phyloP scores from a whole-genome alignment of 2,888 invertebrate species.

The Macrosoma leucophasiata region DNA sequence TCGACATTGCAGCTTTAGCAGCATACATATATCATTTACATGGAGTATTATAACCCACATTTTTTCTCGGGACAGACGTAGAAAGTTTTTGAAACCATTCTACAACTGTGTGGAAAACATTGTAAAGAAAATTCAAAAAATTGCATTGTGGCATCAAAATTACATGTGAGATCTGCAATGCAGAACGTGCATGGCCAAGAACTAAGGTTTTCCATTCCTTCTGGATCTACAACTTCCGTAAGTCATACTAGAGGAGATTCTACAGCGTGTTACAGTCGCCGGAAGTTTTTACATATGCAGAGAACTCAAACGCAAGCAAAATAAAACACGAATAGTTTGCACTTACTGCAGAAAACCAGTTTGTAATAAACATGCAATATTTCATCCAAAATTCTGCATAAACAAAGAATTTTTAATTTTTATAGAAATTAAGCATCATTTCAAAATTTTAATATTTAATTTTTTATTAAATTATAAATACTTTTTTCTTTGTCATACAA shows the following conservation, averaged over 20 bases:
- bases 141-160: slow-evolving; percentile 13
- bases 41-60: slow-evolving; percentile 7
- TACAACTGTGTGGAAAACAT: slow-evolving; percentile 11
- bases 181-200: slow-evolving; percentile 14
- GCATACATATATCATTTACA: slow-evolving; percentile 15
- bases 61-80: slow-evolving; percentile 4
- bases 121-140: slow-evolving; percentile 14
- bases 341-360: slow-evolving; percentile 15
- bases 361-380: slow-evolving; percentile 14
- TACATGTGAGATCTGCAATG: slow-evolving; percentile 17
- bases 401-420: slow-evolving; percentile 10
- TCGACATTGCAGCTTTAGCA: slow-evolving; percentile 10
- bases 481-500: slow-evolving; percentile 3
- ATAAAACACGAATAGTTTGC: slow-evolving; percentile 9
- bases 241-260: slow-evolving; percentile 15
- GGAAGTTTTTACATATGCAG: slow-evolving; percentile 14
- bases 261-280: slow-evolving; percentile 12
- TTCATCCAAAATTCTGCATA: slow-evolving; percentile 9
- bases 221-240: slow-evolving; percentile 8
- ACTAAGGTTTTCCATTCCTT: slow-evolving; percentile 9
- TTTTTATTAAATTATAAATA: too few relatives aligned
- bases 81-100: slow-evolving; percentile 14
- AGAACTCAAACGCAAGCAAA: slow-evolving; percentile 14
- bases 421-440: slow-evolving; percentile 9
- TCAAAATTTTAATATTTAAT: slow-evolving; percentile 8